These are phyloP conservation scores for Amphipyra tragopoginis DNA, from an alignment of 2,888 invertebrate species.

Conservation along the genomic window DNA sequence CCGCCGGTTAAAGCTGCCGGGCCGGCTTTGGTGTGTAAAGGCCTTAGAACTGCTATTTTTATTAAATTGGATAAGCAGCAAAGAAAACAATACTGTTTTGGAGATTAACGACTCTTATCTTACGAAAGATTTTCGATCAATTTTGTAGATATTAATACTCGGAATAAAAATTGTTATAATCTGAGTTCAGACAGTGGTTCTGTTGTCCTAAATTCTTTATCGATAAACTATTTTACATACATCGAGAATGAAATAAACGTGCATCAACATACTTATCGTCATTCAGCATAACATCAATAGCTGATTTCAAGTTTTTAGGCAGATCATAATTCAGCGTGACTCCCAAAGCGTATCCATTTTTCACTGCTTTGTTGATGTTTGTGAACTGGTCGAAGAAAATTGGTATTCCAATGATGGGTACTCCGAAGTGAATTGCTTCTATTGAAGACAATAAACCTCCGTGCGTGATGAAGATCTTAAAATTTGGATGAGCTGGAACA, in stretches of 20 bases:
- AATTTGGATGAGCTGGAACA: conserved; percentile 71
- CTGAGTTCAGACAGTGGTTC: too few relatives aligned
- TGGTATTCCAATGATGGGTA: conserved; percentile 73
- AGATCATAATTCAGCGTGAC: conserved; percentile 64
- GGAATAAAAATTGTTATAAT: too few relatives aligned
- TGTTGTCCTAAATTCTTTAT: too few relatives aligned
- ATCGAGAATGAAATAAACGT: not conserved
- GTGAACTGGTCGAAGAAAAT: conserved; percentile 73
- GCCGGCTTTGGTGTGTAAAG: too few relatives aligned
- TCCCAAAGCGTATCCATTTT: conserved; percentile 67
- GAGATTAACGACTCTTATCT: too few relatives aligned
- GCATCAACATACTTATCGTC: conserved; percentile 40
- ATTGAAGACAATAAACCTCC: conserved; percentile 73
- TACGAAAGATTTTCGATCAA: too few relatives aligned
- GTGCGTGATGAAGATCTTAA: conserved; percentile 69
- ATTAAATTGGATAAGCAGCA: too few relatives aligned
- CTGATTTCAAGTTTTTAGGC: conserved; percentile 62
- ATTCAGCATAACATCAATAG: conserved; percentile 65
- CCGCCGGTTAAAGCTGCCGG: too few relatives aligned
- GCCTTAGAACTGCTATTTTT: too few relatives aligned
- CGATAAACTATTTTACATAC: too few relatives aligned
- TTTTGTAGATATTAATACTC: too few relatives aligned
- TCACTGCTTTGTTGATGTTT: conserved; percentile 70
- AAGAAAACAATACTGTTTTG: too few relatives aligned
- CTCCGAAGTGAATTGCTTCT: conserved; percentile 72